phyloP scores from a whole-genome alignment of 2,113 vertebrate genomes.

The Numenius arquata region DNA sequence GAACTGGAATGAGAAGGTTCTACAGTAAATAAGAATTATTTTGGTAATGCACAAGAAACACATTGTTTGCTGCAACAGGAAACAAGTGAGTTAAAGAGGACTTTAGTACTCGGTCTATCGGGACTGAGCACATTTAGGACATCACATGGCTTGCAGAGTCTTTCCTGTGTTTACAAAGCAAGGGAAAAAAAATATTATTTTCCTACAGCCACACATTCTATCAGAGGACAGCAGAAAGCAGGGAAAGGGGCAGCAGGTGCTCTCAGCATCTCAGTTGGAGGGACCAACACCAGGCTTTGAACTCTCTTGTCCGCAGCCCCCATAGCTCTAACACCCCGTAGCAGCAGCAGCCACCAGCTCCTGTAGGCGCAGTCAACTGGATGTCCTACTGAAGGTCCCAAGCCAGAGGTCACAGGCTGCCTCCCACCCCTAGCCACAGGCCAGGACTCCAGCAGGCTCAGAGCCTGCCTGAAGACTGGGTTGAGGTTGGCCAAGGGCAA shows the following conservation, averaged over 20 bases:
- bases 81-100: neutral
- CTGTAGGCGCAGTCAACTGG: neutral
- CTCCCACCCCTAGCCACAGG: neutral
- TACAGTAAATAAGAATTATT: neutral
- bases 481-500: neutral
- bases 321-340: neutral
- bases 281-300: neutral
- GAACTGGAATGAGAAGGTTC: neutral
- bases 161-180: neutral
- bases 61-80: neutral
- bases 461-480: neutral
- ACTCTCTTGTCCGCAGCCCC: neutral
- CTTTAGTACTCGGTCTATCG: neutral
- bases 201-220: neutral
- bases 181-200: neutral
- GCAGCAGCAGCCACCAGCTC: neutral
- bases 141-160: neutral
- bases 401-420: neutral
- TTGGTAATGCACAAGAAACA: neutral
- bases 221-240: neutral
- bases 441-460: rapidly evolving
- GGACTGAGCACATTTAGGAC: neutral
- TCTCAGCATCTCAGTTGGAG: neutral
- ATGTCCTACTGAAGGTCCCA: neutral
- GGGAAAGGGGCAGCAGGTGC: neutral